phyloP scores from a whole-genome alignment of 2,888 invertebrate species.

The Callimorpha dominula region DNA sequence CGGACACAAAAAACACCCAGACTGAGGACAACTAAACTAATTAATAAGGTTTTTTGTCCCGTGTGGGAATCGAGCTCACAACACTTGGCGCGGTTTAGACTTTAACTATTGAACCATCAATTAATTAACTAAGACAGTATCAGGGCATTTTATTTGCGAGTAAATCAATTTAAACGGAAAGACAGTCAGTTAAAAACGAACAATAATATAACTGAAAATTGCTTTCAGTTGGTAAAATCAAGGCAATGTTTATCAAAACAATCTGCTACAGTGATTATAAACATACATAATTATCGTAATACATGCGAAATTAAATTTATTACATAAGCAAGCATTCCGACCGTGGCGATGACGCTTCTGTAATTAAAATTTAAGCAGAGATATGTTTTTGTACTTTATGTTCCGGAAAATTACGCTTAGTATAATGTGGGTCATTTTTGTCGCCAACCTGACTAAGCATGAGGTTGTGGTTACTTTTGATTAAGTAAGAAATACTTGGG shows the following conservation, averaged over 20 bases:
- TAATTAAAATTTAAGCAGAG: conserved; percentile 27
- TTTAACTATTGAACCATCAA: no score
- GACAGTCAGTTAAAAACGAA: neutral
- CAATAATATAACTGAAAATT: neutral
- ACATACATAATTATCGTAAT: conserved; percentile 9
- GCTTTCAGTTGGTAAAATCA: no score
- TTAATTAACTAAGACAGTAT: no score
- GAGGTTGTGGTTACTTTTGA: conserved; percentile 10
- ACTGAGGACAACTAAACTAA: no score
- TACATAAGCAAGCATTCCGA: conserved; percentile 23
- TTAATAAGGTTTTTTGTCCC: no score
- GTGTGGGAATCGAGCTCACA: no score
- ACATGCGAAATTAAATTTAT: conserved; percentile 18
- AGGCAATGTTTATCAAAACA: neutral
- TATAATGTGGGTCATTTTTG: conserved; percentile 17
- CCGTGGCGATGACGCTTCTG: neutral
- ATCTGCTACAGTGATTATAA: conserved; percentile 2
- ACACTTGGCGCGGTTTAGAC: no score
- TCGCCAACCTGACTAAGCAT: conserved; percentile 12
- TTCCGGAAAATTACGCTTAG: conserved; percentile 36
- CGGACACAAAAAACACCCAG: no score
- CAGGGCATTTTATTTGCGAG: no score
- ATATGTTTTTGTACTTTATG: conserved; percentile 33
- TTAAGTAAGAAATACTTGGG: conserved; percentile 1
- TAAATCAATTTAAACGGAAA: neutral